phyloP scores from a whole-genome alignment of 1,140 invertebrate genomes.

The Formica selysi region DNA sequence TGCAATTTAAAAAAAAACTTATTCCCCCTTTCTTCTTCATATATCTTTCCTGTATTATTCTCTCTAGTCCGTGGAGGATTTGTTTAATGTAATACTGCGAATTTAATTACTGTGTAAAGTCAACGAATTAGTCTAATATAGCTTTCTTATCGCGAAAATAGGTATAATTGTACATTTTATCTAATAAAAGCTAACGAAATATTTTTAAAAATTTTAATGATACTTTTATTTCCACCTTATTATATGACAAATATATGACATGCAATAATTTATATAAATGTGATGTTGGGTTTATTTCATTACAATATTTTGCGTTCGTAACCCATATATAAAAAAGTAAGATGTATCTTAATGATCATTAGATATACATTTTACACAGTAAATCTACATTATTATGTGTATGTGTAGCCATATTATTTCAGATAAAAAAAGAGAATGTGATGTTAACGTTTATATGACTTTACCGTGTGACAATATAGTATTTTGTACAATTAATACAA shows the following conservation, averaged over 20 bases:
- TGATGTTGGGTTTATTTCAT: conserved; percentile 6
- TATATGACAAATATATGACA: too few relatives aligned
- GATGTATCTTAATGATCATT: neutral
- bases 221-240: neutral
- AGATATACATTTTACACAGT: neutral
- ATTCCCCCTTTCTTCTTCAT: conserved; percentile 61
- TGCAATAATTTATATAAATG: too few relatives aligned
- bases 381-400: neutral
- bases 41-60: conserved; percentile 76
- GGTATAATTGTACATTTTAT: conserved; percentile 85
- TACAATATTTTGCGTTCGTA: neutral
- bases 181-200: conserved; percentile 85
- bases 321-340: neutral
- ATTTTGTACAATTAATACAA: conserved; percentile 54
- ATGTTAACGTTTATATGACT: conserved; percentile 4
- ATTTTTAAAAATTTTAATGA: conserved; percentile 67
- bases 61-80: conserved; percentile 86
- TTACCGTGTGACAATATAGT: neutral
- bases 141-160: conserved; percentile 83
- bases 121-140: conserved; percentile 85
- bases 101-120: conserved; percentile 85
- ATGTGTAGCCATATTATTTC: neutral
- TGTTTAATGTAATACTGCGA: conserved; percentile 81
- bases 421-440: neutral
- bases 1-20: conserved; percentile 68